Evolutionary conservation across 2,797 vertebrate genomes (phyloP).

Genomic region (Anniella stebbinsi): DNA sequence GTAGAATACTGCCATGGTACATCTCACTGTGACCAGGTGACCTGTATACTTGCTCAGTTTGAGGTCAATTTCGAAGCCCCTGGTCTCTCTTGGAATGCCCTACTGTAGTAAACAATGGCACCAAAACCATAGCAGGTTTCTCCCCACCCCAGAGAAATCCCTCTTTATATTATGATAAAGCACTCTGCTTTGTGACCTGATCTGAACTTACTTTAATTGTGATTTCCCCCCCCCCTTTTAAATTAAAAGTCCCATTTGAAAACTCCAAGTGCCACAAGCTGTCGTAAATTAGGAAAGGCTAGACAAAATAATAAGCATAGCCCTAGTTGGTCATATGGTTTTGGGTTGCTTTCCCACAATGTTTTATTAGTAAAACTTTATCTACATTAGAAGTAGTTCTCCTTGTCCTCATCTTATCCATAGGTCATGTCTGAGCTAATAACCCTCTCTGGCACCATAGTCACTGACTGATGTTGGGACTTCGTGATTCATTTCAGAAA

Average conservation of each 20-base stretch:
- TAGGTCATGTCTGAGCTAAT: conserved; percentile 12
- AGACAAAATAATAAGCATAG: conserved; percentile 17
- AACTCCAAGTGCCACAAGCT: neutral
- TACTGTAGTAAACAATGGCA: neutral
- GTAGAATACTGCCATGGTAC: no score
- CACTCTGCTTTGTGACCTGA: conserved; percentile 1
- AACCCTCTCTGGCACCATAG: neutral
- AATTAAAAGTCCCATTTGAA: neutral
- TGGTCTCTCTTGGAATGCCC: neutral
- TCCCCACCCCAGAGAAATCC: neutral
- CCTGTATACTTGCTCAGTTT: no score
- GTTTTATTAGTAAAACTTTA: conserved; percentile 17
- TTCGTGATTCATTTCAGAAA: conserved; percentile 3
- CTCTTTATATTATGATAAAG: neutral
- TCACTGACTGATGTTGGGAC: neutral
- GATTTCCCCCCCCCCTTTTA: no score
- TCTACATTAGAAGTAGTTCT: neutral
- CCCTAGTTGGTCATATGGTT: neutral
- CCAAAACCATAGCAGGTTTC: neutral
- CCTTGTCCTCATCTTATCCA: neutral
- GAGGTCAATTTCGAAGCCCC: no score
- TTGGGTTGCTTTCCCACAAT: conserved; percentile 9
- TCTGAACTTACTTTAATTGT: conserved; percentile 24
- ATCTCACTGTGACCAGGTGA: no score
- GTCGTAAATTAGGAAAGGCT: neutral